Conservation (phyloP, 2,797 vertebrate species). For the Anguilla obscura region DNA sequence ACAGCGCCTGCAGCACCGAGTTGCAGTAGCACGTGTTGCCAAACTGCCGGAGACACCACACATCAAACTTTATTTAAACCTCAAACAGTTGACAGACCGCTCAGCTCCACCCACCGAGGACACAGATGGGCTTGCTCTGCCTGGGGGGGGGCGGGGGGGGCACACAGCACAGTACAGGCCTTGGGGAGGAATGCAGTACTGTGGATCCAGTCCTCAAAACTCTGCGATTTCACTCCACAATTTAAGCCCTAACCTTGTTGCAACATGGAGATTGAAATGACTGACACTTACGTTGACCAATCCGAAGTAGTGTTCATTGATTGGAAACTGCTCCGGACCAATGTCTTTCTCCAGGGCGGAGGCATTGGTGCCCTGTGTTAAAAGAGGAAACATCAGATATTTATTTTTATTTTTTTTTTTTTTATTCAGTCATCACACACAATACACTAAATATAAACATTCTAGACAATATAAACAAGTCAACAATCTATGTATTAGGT, state of each 20-base stretch:
- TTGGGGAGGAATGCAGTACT: no score
- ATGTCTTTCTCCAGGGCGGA: constrained; percentile 89
- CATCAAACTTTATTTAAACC: background rate
- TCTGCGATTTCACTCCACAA: no score
- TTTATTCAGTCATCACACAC: no score
- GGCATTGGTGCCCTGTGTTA: constrained; percentile 82
- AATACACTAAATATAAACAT: no score
- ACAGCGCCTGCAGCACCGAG: constrained; percentile 95
- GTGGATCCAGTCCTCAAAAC: no score
- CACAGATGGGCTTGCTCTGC: background rate
- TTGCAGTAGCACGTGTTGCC: constrained; percentile 99
- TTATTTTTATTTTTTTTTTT: no score
- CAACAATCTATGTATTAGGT: no score
- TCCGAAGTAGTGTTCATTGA: constrained; percentile 86
- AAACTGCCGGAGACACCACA: constrained; percentile 71
- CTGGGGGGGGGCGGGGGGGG: no score
- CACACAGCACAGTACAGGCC: no score
- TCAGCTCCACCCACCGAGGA: background rate
- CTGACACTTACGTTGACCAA: constrained; percentile 80
- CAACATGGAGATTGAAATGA: constrained; percentile 34
- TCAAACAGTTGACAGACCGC: background rate
- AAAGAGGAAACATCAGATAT: constrained; percentile 35
- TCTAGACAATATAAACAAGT: no score
- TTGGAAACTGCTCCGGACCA: constrained; percentile 84
- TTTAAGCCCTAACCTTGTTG: background rate